These are phyloP conservation scores for Syrphus vitripennis DNA, from an alignment of 2,888 invertebrate genomes.

Conservation along the genomic window DNA sequence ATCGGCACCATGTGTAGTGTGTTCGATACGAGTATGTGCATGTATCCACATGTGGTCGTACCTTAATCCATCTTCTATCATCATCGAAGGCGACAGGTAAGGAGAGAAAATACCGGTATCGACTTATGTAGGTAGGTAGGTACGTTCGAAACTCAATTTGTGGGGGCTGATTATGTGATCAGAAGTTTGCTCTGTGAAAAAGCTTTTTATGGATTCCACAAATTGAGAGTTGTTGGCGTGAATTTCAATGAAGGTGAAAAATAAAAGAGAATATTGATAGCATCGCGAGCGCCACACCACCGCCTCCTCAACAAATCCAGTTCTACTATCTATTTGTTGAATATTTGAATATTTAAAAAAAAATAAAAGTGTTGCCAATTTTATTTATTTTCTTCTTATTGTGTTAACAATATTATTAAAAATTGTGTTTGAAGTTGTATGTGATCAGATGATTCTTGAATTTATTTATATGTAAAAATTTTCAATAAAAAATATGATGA, in stretches of 20 bases:
- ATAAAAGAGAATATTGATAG: conserved; percentile 3
- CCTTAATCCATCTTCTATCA: conserved; percentile 35
- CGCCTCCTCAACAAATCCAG: neutral
- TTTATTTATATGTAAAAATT: no score
- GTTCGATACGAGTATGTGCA: neutral
- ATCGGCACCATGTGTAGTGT: conserved; percentile 36
- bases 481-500: no score
- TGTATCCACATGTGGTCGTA: conserved; percentile 50
- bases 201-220: neutral
- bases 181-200: conserved; percentile 30
- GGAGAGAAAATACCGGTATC: neutral
- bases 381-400: neutral
- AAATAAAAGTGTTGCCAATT: neutral
- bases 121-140: neutral
- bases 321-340: no score
- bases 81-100: neutral
- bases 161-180: conserved; percentile 58
- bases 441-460: no score
- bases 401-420: no score
- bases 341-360: neutral
- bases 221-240: conserved; percentile 12
- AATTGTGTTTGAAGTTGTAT: no score
- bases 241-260: conserved; percentile 20
- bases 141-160: conserved; percentile 64
- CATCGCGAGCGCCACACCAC: neutral